Evolutionary conservation across 2,888 invertebrate species (phyloP).

Genomic region (Drosophila nr. fundita): DNA sequence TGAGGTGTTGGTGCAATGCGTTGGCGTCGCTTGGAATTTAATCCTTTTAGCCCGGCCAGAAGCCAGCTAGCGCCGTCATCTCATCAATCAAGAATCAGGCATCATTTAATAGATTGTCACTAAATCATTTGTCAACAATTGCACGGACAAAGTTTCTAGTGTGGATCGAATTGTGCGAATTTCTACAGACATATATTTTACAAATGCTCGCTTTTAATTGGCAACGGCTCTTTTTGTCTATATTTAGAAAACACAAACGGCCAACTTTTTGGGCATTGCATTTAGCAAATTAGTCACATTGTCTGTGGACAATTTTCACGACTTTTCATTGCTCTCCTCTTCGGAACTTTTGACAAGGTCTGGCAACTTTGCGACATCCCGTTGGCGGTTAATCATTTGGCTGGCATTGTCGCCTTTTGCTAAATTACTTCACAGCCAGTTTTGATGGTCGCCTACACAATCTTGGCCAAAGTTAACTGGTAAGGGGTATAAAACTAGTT

Average conservation of each 20-base stretch:
- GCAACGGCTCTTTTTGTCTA: slow-evolving; percentile 24
- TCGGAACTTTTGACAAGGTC: slow-evolving; percentile 32
- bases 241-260: slow-evolving; percentile 22
- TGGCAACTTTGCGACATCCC: slow-evolving; percentile 37
- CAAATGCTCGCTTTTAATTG: slow-evolving; percentile 45
- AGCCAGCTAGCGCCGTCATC: slow-evolving; percentile 6
- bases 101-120: slow-evolving; percentile 73
- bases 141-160: slow-evolving; percentile 52
- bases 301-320: slow-evolving; percentile 29
- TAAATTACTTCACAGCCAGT: slow-evolving; percentile 76
- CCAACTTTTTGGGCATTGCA: slow-evolving; percentile 70
- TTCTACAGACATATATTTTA: slow-evolving; percentile 9
- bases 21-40: slow-evolving; percentile 61
- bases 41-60: slow-evolving; percentile 65
- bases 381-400: slow-evolving; percentile 65
- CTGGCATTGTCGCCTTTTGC: slow-evolving; percentile 39
- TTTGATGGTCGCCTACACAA: slow-evolving; percentile 69
- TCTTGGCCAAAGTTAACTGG: slow-evolving; percentile 30
- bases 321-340: slow-evolving; percentile 17
- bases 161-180: slow-evolving; percentile 18
- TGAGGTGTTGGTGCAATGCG: slow-evolving; percentile 29
- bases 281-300: slow-evolving; percentile 72
- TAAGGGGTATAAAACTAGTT: slow-evolving; percentile 3
- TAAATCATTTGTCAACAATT: slow-evolving; percentile 75
- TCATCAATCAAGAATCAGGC: slow-evolving; percentile 70